Evolutionary conservation across 2,113 vertebrate genomes (phyloP).

Genomic region (Rhinoptilus africanus): DNA sequence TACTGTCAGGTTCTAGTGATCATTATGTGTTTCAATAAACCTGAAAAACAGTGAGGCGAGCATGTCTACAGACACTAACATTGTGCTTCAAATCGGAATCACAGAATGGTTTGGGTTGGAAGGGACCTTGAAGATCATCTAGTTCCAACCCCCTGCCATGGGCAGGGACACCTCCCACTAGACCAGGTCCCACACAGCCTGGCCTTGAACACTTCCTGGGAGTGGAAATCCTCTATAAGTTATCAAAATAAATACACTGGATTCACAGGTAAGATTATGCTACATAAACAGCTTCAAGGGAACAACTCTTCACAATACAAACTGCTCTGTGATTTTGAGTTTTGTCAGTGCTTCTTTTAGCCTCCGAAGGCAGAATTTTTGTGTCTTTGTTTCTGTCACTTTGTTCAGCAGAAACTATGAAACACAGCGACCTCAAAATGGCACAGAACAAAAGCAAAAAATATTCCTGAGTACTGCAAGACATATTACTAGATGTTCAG

Average conservation of each 20-base stretch:
- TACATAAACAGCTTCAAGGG: background rate
- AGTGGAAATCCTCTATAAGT: background rate
- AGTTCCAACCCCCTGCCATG: too few relatives aligned
- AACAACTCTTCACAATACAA: background rate
- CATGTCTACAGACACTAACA: background rate
- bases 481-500: background rate
- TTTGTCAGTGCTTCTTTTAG: background rate
- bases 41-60: background rate
- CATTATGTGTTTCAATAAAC: background rate
- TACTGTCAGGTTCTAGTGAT: background rate
- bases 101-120: too few relatives aligned
- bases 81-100: background rate
- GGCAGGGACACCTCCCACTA: too few relatives aligned
- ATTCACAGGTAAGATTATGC: background rate
- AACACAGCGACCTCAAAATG: background rate
- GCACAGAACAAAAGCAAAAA: background rate
- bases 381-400: background rate
- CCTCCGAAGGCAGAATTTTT: background rate
- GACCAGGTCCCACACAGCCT: too few relatives aligned
- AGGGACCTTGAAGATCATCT: too few relatives aligned
- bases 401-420: background rate
- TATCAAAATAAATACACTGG: background rate
- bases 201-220: too few relatives aligned
- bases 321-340: background rate
- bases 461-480: background rate